Evolutionary conservation across 2,113 vertebrate genomes (phyloP).

Genomic region (Eudyptes chrysolophus): DNA sequence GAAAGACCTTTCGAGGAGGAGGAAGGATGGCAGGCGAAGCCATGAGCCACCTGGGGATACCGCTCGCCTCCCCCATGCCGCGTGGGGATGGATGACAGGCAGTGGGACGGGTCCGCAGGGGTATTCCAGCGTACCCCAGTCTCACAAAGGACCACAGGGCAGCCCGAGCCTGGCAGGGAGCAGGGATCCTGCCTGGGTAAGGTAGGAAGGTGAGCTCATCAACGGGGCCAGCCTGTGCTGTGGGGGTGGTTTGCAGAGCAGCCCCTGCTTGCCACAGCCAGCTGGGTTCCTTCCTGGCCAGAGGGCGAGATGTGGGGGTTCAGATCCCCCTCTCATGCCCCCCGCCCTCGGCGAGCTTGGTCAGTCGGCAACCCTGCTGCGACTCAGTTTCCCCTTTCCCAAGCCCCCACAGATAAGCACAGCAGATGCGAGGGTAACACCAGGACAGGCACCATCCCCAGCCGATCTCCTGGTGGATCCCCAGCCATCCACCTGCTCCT

Average conservation of each 20-base stretch:
- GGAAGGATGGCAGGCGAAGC: not conserved
- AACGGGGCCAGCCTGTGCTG: not conserved
- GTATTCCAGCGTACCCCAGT: not conserved
- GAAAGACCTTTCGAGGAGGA: not conserved
- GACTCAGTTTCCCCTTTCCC: not conserved
- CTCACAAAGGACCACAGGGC: rapidly evolving
- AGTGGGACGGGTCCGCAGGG: not conserved
- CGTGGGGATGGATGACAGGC: rapidly evolving
- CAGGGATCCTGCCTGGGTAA: not conserved
- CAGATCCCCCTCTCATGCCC: not conserved
- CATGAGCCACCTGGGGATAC: not conserved
- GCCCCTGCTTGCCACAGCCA: not conserved
- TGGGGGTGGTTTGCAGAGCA: not conserved
- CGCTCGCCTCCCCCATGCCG: not conserved
- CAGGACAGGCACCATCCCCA: not conserved
- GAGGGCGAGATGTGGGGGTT: not conserved
- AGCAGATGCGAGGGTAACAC: not conserved
- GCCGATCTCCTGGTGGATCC: not conserved
- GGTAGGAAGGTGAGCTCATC: rapidly evolving
- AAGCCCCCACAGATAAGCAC: not conserved
- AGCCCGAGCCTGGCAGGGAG: not conserved
- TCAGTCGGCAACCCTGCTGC: rapidly evolving
- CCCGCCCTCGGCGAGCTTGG: not conserved
- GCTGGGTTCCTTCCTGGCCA: not conserved
- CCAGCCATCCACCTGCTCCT: not conserved